Evolutionary conservation across 2,113 vertebrate species (phyloP), one percentile per base, ranked within the genome.

Genomic region (Nannospalax galili): DNA sequence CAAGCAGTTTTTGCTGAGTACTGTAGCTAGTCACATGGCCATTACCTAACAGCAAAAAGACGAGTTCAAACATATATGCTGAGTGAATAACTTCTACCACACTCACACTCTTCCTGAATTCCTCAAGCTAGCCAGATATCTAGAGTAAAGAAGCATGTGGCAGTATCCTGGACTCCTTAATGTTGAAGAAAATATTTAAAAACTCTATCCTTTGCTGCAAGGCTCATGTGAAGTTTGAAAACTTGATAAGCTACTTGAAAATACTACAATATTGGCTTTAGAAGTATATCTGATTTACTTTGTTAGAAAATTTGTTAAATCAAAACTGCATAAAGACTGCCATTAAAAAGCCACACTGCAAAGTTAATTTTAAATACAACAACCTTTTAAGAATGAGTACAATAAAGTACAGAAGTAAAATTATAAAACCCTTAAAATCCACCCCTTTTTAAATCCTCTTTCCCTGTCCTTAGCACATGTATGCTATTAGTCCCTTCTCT

Each of bases 81-180:
- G 48, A 35, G 1, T 40, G 48, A 35, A 1, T 3, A 32, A 2
- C 9, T 62, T 65, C 20, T 19, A 7, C 56, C 40, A 37, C 9
- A 24, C 11, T 52, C 32, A 35, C 3, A 42, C 2, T 75, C n/a
- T 12, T 69, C 30, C 22, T 40, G 14, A 12, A 24, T 87, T 28
- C 14, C 30, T 67, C 37, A 24, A 26, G 1, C 0, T 17, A 30
- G 42, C 2, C 17, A 60, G 17, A 6, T n/a, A 3, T 84, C 6
- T 17, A 62, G 19, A 70, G 24, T 19, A 79, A 28, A 80, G 69
- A 1, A 80, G 16, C 5, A 35, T 60, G 5, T 30, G 16, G 12
- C 3, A 60, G 15, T n/a, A 12, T 32, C n/a, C 10, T 42, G 11
- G 40, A 17, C 9, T 70, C 19, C 16, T 28, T 11, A 52, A 52